These are phyloP conservation scores for Pandemis heparana DNA, from an alignment of 2,888 invertebrate species.

Conservation along the genomic window DNA sequence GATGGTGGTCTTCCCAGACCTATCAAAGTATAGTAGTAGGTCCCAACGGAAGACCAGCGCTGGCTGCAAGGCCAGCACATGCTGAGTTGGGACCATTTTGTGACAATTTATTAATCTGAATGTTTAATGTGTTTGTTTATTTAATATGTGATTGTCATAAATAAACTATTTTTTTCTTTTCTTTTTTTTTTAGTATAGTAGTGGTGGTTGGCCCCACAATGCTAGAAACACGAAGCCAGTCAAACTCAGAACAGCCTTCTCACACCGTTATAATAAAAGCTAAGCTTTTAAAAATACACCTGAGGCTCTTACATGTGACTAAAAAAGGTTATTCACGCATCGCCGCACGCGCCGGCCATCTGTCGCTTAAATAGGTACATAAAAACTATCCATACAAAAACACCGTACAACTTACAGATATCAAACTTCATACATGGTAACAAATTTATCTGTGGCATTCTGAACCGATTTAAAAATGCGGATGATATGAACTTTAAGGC, in stretches of 20 bases:
- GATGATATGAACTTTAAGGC: not conserved
- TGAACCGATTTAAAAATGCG: not conserved
- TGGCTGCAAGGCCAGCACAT: too few relatives aligned
- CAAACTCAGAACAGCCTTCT: not conserved
- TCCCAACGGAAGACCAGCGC: too few relatives aligned
- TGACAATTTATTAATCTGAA: too few relatives aligned
- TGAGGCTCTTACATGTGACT: not conserved
- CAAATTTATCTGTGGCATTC: constrained; percentile 4
- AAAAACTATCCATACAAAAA: not conserved
- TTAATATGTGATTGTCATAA: too few relatives aligned
- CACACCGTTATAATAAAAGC: not conserved
- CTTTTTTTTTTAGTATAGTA: too few relatives aligned
- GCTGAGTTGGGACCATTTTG: too few relatives aligned
- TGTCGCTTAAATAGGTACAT: constrained; percentile 1
- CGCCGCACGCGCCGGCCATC: constrained; percentile 22
- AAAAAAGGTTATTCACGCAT: constrained; percentile 17
- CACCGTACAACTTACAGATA: not conserved
- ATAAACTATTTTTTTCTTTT: too few relatives aligned
- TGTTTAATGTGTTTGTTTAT: too few relatives aligned
- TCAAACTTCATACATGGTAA: not conserved
- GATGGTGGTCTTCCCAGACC: too few relatives aligned
- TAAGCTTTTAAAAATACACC: not conserved
- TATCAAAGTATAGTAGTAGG: too few relatives aligned
- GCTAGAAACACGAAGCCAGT: too few relatives aligned
- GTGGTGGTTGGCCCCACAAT: too few relatives aligned